These are phyloP conservation scores for Notiomystis cincta DNA, from an alignment of 2,113 vertebrate species.

Conservation along the genomic window DNA sequence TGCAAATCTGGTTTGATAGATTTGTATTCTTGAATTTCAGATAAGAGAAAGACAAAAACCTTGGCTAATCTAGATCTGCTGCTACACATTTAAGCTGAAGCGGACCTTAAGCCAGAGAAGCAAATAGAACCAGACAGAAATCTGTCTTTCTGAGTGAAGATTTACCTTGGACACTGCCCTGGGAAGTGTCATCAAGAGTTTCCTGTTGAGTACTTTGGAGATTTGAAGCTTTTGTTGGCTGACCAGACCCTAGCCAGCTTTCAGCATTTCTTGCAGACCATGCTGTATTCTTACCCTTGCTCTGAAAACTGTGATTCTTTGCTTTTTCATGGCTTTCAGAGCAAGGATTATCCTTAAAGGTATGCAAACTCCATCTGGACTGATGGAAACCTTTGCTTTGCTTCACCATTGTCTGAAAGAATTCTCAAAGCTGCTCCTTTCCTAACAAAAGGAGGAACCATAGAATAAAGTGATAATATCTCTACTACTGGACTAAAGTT, in stretches of 20 bases:
- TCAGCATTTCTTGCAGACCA: background rate
- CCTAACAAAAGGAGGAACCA: background rate
- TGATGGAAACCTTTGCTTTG: background rate
- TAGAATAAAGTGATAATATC: background rate
- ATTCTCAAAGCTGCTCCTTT: background rate
- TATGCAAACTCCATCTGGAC: background rate
- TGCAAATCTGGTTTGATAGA: background rate
- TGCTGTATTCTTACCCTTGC: background rate
- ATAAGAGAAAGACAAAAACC: background rate
- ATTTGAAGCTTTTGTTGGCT: background rate
- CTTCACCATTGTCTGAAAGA: background rate
- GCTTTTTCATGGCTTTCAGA: background rate
- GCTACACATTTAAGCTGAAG: background rate
- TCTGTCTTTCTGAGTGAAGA: background rate
- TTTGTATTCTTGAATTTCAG: background rate
- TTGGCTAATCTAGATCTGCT: background rate
- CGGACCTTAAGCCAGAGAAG: background rate
- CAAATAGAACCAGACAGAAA: background rate
- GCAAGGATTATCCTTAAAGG: background rate
- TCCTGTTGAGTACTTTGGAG: background rate
- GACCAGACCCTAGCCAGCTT: background rate
- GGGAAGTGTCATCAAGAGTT: background rate
- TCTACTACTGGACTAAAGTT: background rate
- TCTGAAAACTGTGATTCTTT: background rate
- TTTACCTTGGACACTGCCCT: background rate